These are phyloP conservation scores for Phoxinus dragarum DNA, from an alignment of 2,797 vertebrate species.

Conservation along the genomic window DNA sequence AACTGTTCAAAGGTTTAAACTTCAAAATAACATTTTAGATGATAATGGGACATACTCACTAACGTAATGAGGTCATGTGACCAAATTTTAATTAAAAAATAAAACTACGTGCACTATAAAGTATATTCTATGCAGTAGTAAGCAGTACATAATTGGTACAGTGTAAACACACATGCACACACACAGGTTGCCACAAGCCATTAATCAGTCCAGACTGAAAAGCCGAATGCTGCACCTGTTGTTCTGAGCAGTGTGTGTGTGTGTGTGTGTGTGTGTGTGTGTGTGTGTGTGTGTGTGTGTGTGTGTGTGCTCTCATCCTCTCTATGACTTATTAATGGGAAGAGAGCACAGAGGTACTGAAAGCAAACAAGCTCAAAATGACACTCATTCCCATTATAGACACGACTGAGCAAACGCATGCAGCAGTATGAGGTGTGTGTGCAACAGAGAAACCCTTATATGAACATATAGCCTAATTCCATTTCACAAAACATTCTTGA, in stretches of 20 bases:
- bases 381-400: constrained; percentile 40
- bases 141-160: not conserved
- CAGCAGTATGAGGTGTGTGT: constrained; percentile 62
- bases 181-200: not conserved
- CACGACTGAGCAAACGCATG: constrained; percentile 40
- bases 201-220: constrained; percentile 41
- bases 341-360: constrained; percentile 39
- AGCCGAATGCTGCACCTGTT: constrained; percentile 36
- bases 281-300: constrained; percentile 52
- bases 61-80: not conserved
- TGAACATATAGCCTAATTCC: constrained; percentile 24
- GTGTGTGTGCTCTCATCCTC: constrained; percentile 41
- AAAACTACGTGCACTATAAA: not conserved
- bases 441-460: constrained; percentile 63
- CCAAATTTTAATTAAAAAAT: no score
- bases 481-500: not conserved
- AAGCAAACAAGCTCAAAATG: constrained; percentile 32
- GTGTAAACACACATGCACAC: constrained; percentile 7
- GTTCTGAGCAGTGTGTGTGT: constrained; percentile 45
- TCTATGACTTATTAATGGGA: constrained; percentile 55
- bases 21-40: not conserved
- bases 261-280: constrained; percentile 50
- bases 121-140: not conserved
- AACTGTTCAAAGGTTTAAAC: not conserved
- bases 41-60: not conserved